Percentiles rank a stretch among this genome's conserved stretches.
Evolutionary conservation across 2,113 vertebrate species (phyloP).

Genomic region (Proterorhinus semilunaris): DNA sequence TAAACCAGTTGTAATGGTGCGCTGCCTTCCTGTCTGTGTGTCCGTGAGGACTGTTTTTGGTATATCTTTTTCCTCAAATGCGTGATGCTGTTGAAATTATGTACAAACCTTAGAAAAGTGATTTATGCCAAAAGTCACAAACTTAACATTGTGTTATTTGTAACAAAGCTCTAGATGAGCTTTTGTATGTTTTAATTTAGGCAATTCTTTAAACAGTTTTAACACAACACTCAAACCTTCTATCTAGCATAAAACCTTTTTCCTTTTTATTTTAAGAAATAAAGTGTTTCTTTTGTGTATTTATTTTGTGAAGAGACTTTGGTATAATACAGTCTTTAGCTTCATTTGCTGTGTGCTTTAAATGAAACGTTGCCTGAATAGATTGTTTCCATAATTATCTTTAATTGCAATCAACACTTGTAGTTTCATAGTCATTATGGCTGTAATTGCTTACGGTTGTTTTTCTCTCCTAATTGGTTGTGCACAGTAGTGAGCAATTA

Average conservation of each 20-base stretch:
- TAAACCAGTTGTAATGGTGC: not conserved
- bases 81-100: constrained; percentile 6
- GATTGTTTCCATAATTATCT: constrained; percentile 44
- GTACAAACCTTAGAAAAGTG: constrained; percentile 16
- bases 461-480: constrained; percentile 34
- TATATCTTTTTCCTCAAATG: constrained; percentile 14
- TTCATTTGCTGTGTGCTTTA: constrained; percentile 14
- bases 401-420: constrained; percentile 45
- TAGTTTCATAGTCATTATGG: constrained; percentile 35
- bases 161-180: not conserved
- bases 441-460: constrained; percentile 39
- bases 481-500: constrained; percentile 21
- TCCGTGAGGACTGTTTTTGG: constrained; percentile 2
- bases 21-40: constrained; percentile 3
- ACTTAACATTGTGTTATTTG: constrained; percentile 16
- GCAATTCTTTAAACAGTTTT: constrained; percentile 20
- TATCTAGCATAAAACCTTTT: constrained; percentile 49
- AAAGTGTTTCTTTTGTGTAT: constrained; percentile 19
- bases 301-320: constrained; percentile 7
- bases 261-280: constrained; percentile 37
- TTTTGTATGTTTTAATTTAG: constrained; percentile 19
- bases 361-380: constrained; percentile 14
- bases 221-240: constrained; percentile 5
- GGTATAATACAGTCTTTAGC: not conserved
- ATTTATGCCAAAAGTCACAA: constrained; percentile 30